Conservation (phyloP, 2,113 vertebrate species). For the Nothocercus nigrocapillus region DNA sequence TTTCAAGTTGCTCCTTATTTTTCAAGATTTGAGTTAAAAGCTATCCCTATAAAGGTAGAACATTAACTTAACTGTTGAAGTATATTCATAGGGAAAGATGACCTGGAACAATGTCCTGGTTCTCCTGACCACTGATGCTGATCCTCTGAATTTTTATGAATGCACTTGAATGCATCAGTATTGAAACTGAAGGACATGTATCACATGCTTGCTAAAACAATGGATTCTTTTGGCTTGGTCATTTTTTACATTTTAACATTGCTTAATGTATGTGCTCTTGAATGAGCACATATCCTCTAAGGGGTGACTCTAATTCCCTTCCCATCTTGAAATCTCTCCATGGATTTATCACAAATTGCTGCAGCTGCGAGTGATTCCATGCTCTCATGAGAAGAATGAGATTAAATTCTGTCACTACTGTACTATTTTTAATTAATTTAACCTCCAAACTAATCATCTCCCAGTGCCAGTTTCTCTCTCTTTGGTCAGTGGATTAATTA, state of each 20-base stretch:
- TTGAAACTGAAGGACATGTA: background rate
- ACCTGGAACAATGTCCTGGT: background rate
- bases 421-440: constrained; percentile 77
- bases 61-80: background rate
- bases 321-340: constrained; percentile 48
- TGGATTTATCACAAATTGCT: constrained; percentile 53
- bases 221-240: background rate
- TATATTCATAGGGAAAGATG: background rate
- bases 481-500: constrained; percentile 56
- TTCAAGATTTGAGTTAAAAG: background rate
- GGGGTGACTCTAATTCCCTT: constrained; percentile 61
- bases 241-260: background rate
- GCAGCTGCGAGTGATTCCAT: constrained; percentile 58
- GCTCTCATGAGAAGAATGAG: constrained; percentile 63
- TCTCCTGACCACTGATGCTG: background rate
- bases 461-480: background rate
- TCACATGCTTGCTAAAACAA: background rate
- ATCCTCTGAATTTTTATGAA: background rate
- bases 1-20: background rate
- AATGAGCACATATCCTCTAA: background rate
- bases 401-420: constrained; percentile 73
- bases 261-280: constrained; percentile 1
- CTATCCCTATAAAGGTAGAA: background rate
- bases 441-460: constrained; percentile 30
- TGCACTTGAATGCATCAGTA: background rate